Conservation (phyloP, 2,888 invertebrate genomes). For the Noctuana brunneofusca region DNA sequence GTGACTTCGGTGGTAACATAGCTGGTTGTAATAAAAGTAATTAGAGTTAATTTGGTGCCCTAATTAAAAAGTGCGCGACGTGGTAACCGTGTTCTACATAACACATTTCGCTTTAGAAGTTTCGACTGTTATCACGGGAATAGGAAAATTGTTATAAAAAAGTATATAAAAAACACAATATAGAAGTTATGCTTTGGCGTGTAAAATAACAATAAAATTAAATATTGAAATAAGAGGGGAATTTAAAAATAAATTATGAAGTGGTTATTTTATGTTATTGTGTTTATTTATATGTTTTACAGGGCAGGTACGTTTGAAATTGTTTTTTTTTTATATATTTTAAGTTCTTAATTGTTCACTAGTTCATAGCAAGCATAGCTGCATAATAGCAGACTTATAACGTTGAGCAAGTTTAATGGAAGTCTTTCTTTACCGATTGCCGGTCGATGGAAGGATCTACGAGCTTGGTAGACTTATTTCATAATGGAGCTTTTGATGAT, state of each 20-base stretch:
- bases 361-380: too few relatives aligned
- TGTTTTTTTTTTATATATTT: neutral
- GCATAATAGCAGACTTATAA: too few relatives aligned
- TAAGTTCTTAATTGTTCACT: too few relatives aligned
- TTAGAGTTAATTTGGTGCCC: constrained; percentile 45
- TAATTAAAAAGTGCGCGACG: constrained; percentile 46
- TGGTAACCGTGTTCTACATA: constrained; percentile 38
- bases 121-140: constrained; percentile 38
- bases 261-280: constrained; percentile 62
- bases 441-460: too few relatives aligned
- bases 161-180: constrained; percentile 14
- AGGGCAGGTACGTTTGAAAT: constrained; percentile 54
- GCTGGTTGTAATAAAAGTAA: constrained; percentile 39
- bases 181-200: constrained; percentile 14
- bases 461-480: too few relatives aligned
- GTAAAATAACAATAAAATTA: neutral
- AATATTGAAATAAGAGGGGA: neutral
- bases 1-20: constrained; percentile 36
- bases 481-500: too few relatives aligned
- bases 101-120: constrained; percentile 42
- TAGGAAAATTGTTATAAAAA: constrained; percentile 3
- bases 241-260: constrained; percentile 53
- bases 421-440: too few relatives aligned
- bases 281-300: constrained; percentile 62
- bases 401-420: too few relatives aligned